These are phyloP conservation scores for Promerops cafer DNA, from an alignment of 2,113 vertebrate species.

Conservation along the genomic window DNA sequence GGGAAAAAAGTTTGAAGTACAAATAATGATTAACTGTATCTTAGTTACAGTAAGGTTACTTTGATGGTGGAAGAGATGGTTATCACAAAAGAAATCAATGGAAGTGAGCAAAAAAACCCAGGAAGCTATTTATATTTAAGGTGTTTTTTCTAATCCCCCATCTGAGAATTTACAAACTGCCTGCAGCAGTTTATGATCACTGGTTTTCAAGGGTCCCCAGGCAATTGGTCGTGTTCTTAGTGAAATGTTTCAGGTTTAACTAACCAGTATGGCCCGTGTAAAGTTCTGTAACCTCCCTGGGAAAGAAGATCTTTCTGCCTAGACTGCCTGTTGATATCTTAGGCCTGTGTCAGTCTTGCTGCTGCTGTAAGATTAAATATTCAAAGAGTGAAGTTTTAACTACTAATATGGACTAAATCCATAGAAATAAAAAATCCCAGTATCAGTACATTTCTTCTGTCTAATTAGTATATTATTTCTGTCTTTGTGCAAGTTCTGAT, in stretches of 20 bases:
- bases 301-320: background rate
- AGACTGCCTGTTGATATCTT: background rate
- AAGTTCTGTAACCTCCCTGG: background rate
- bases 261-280: background rate
- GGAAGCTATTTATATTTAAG: background rate
- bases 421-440: background rate
- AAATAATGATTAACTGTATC: background rate
- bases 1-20: background rate
- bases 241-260: background rate
- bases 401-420: background rate
- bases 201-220: background rate
- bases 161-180: background rate
- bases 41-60: background rate
- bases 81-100: background rate
- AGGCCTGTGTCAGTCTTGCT: background rate
- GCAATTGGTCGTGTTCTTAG: background rate
- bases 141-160: background rate
- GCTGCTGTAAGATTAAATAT: background rate
- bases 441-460: background rate
- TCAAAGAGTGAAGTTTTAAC: background rate
- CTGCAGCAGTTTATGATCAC: background rate
- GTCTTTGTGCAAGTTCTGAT: background rate
- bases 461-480: background rate
- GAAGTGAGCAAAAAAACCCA: background rate
- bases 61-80: background rate